A percentile compares a stretch with the other conserved stretches of the same genome.
Evolutionary conservation across 1,140 invertebrate genomes (phyloP).

Genomic region (Nymphalis io): DNA sequence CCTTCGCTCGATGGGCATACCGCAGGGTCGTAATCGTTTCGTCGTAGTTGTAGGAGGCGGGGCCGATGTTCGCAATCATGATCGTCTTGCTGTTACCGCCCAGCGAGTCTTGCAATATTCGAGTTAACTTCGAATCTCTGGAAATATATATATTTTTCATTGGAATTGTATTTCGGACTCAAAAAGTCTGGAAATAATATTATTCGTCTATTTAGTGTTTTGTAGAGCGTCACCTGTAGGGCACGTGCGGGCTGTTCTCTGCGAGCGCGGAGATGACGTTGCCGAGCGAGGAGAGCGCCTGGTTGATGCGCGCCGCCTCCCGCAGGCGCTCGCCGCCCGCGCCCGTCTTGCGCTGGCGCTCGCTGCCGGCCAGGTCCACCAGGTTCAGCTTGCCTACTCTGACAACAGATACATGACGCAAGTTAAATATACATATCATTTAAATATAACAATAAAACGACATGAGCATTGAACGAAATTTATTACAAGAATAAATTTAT

Average conservation of each 20-base stretch:
- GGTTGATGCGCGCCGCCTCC: constrained; percentile 97
- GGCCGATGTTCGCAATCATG: constrained; percentile 98
- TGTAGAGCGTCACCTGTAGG: constrained; percentile 85
- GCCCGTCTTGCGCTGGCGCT: constrained; percentile 95
- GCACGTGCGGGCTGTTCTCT: constrained; percentile 93
- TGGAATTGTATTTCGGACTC: too few relatives aligned
- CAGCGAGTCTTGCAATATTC: constrained; percentile 95
- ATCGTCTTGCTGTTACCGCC: constrained; percentile 98
- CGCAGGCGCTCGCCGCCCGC: constrained; percentile 94
- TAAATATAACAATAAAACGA: too few relatives aligned
- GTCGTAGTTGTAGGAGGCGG: constrained; percentile 97
- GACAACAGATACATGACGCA: neutral
- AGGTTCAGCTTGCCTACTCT: constrained; percentile 88
- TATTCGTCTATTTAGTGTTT: too few relatives aligned
- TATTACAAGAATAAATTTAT: too few relatives aligned
- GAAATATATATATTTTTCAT: neutral
- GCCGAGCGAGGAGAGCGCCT: constrained; percentile 93
- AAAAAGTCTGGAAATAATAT: too few relatives aligned
- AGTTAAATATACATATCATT: neutral
- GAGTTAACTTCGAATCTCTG: constrained; percentile 95
- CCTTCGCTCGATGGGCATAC: constrained; percentile 96
- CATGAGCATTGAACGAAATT: too few relatives aligned
- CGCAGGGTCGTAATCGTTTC: constrained; percentile 96
- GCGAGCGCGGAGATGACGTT: constrained; percentile 98
- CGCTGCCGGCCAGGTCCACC: constrained; percentile 91